Conservation (phyloP, 2,888 invertebrate species). For the Mantis religiosa region DNA sequence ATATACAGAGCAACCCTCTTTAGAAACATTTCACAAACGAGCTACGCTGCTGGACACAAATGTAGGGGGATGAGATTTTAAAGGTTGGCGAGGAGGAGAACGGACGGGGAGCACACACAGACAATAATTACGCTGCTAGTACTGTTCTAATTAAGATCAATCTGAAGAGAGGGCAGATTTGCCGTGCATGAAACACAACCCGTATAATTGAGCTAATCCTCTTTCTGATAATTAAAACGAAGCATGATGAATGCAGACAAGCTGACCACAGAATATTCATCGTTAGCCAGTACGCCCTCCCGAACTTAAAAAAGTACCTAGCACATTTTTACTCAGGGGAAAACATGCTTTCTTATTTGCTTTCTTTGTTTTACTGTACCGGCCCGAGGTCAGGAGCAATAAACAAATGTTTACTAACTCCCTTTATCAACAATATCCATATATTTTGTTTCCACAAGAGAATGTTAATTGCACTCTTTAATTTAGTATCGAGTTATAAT, state of each 20-base stretch:
- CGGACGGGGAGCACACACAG: neutral
- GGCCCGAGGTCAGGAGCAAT: too few relatives aligned
- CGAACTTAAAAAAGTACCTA: neutral
- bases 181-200: conserved; percentile 14
- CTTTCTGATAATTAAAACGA: conserved; percentile 25
- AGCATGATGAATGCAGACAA: conserved; percentile 23
- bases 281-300: neutral
- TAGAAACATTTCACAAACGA: neutral
- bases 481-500: too few relatives aligned
- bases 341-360: too few relatives aligned
- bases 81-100: neutral
- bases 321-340: too few relatives aligned
- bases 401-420: too few relatives aligned
- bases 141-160: conserved; percentile 18
- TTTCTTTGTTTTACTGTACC: too few relatives aligned
- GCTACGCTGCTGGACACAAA: neutral
- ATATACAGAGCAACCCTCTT: neutral
- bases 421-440: too few relatives aligned
- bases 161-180: neutral
- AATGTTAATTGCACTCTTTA: too few relatives aligned
- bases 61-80: neutral
- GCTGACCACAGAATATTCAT: conserved; percentile 13
- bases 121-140: conserved; percentile 6
- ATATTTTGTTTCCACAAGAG: too few relatives aligned
- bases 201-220: conserved; percentile 21